Base-by-base conservation (phyloP, 1,140 invertebrate species). In the Nylanderia fulva region DNA sequence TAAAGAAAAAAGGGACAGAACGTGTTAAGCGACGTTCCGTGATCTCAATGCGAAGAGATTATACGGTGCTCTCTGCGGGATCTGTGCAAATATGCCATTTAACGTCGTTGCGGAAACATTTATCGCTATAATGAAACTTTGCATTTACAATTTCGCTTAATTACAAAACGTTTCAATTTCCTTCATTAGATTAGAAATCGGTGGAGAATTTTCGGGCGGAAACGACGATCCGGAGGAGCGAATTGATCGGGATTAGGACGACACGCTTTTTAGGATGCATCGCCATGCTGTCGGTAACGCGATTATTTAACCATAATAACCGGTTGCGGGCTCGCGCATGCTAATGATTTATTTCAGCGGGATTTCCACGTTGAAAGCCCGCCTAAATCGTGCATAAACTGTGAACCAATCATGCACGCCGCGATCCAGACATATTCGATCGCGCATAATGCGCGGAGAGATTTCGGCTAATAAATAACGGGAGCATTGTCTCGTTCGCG, bases 401-500 rank as follows among this genome's bases (percentile, higher is more conserved):
- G 39, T 58, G 66, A 29, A 7, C 77, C 77, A 72, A 82, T 82
- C 77, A 82, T 52, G 76, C 64, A 80, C 48, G 77, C 77, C 64
- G 48, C 77, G 77, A 72, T 82, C 74, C 74, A 69, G 84, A 76
- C 42, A 80, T 85, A 90, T 89, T 90, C 84, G 88, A 90, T 88
- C 85, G 85, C 83, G 90, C 79, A 88, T 90, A 89, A 90, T 90
- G 88, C 80, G 80, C 39, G 63, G 61, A 87, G 61, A 87, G 85
- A 89, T 88, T 90, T 84, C 52, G 45, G 64, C 88, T 90, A 90
- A 91, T 91, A 91, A 91, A 91, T 91, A 90, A 91, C 88, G 84
- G 84, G 39, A 45, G 84, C 88, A 90, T 91, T 91, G 90, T 91
- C 89, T 71, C 88, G 63, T 80, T 84, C 84, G 72, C 60, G 29